Evolutionary conservation across 2,797 vertebrate genomes (phyloP).

Genomic region (Pempheris klunzingeri): DNA sequence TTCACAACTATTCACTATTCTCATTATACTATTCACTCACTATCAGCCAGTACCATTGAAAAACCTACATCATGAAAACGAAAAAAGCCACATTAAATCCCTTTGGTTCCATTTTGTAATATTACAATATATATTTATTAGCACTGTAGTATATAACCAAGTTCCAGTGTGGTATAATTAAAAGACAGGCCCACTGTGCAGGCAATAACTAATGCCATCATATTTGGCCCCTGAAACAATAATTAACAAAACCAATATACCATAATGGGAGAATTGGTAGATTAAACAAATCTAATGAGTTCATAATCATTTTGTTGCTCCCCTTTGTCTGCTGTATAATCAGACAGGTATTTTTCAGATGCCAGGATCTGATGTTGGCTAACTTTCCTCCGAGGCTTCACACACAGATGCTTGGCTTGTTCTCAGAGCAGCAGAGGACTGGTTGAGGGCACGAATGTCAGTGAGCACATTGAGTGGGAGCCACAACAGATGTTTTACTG

Average conservation of each 20-base stretch:
- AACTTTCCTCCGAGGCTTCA: slow-evolving; percentile 1
- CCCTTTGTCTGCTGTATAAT: not conserved
- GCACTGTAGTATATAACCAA: not conserved
- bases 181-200: not conserved
- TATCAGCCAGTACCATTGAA: too few species aligned
- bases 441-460: slow-evolving; percentile 8
- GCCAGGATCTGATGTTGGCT: not conserved
- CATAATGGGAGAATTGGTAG: not conserved
- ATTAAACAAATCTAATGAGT: slow-evolving; percentile 15
- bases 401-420: not conserved
- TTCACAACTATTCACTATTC: too few species aligned
- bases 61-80: too few species aligned
- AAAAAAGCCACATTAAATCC: not conserved
- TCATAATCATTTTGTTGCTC: slow-evolving; percentile 29
- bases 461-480: not conserved
- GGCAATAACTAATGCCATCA: slow-evolving; percentile 8
- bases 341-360: slow-evolving; percentile 7
- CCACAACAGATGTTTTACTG: slow-evolving; percentile 24
- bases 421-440: slow-evolving; percentile 15
- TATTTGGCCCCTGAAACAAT: not conserved
- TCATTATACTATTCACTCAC: too few species aligned
- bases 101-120: not conserved
- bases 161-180: not conserved
- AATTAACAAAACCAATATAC: slow-evolving; percentile 23
- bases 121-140: not conserved